Base-by-base conservation (phyloP, 2,888 invertebrate genomes). In the Morinoia aosen region DNA sequence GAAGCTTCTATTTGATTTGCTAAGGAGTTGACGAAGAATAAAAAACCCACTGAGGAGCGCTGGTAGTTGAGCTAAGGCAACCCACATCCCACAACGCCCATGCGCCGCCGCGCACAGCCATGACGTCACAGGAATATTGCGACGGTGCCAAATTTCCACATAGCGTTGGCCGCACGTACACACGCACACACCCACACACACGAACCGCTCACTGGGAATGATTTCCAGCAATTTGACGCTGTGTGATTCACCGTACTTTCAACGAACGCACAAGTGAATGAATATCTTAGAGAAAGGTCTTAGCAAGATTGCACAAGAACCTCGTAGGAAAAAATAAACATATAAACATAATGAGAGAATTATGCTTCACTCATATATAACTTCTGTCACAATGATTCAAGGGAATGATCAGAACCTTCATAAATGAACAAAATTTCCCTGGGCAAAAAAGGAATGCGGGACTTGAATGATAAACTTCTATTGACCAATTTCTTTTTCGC, bases 61-160 rank as follows among this genome's bases (percentile, higher is more conserved):
- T 76, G 76, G 76, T 76, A 76, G 76, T 33, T 33, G 76, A 76
- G 76, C 76, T 76, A 16, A 76, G 76, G 76, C 76, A 76, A 90
- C 90, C 40, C 90, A 39, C 90, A 39, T 40, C 39, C 90, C 90
- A 19, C 90, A 90, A 90, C 88, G 90, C 90, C 93, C 93, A 57
- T 57, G 57, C 93, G 93, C 93, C 57, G 93, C 93, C 56, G 57
- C 93, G 16, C 48, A 93, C 57, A 93, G n/a, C 93, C 16, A 57
- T 93, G 93, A 93, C 93, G 93, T 93, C 93, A 93, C 48, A 93
- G 93, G 93, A 93, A 93, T 93, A 57, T n/a, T 93, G 93, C 93
- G 93, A n/a, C 33, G 93, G 93, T 93, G 93, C 93, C 93, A 57
- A 93, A 93, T 33, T 57, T 93, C 93, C 39, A 48, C 10, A 48